A percentile compares a stretch with the other conserved stretches of the same genome.
These are phyloP conservation scores for Siniperca knerii DNA, from an alignment of 2,113 vertebrate genomes.

Conservation along the genomic window DNA sequence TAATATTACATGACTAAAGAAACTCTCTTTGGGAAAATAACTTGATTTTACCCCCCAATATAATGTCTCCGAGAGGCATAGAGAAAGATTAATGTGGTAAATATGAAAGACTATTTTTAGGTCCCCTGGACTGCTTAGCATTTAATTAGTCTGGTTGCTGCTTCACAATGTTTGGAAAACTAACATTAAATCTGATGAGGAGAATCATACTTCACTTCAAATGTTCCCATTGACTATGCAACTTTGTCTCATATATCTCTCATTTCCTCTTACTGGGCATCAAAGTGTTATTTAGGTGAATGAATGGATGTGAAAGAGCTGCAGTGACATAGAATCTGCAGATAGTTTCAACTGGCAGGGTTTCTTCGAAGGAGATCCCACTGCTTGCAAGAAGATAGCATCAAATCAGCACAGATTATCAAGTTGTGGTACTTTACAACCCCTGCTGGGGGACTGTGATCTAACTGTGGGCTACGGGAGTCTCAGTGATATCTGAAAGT, in stretches of 20 bases:
- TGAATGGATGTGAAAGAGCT: constrained; percentile 41
- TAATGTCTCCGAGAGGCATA: constrained; percentile 67
- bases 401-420: constrained; percentile 79
- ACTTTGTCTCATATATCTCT: constrained; percentile 20
- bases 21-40: constrained; percentile 83
- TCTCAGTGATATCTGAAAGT: constrained; percentile 56
- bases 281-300: constrained; percentile 37
- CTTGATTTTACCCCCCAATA: constrained; percentile 76
- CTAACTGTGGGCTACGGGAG: constrained; percentile 62
- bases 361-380: constrained; percentile 61
- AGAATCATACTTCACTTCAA: constrained; percentile 14
- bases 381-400: constrained; percentile 60
- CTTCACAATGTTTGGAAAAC: constrained; percentile 53
- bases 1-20: constrained; percentile 82
- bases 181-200: constrained; percentile 59
- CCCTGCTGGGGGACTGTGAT: constrained; percentile 69
- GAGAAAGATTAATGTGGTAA: constrained; percentile 83
- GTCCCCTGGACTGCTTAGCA: constrained; percentile 67
- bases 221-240: neutral
- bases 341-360: constrained; percentile 52
- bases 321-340: constrained; percentile 32
- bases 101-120: constrained; percentile 85
- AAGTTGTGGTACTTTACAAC: constrained; percentile 67
- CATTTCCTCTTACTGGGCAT: constrained; percentile 25
- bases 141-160: constrained; percentile 71